phyloP scores from a whole-genome alignment of 2,113 vertebrate genomes.

The Calyptommatus sinebrachiatus region DNA sequence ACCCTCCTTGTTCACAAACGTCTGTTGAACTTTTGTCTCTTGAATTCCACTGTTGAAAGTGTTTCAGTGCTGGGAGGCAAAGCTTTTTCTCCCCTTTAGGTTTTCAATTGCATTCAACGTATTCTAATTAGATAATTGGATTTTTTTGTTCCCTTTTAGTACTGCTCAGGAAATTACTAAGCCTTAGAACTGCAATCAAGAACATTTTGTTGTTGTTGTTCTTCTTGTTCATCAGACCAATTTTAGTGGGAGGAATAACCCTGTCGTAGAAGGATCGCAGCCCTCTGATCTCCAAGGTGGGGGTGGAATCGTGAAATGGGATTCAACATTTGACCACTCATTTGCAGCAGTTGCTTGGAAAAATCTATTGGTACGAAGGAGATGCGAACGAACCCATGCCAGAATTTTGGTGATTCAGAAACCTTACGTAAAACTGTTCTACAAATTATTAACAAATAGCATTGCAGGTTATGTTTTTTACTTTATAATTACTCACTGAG shows the following conservation, averaged over 20 bases:
- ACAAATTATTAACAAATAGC: conserved; percentile 48
- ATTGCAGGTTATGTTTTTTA: conserved; percentile 44
- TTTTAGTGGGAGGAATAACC: conserved; percentile 28
- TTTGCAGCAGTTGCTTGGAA: conserved; percentile 83
- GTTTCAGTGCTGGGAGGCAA: neutral
- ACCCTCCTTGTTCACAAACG: neutral
- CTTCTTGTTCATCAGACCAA: conserved; percentile 46
- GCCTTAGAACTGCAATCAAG: conserved; percentile 38
- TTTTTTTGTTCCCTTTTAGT: conserved; percentile 33
- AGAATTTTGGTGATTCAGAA: conserved; percentile 68
- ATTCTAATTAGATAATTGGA: conserved; percentile 8
- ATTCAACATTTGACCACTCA: conserved; percentile 84
- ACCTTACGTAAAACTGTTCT: conserved; percentile 53
- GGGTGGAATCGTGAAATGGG: conserved; percentile 63
- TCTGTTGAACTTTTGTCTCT: neutral
- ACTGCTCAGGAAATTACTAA: conserved; percentile 22
- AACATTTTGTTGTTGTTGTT: conserved; percentile 39
- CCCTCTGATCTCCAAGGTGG: conserved; percentile 53
- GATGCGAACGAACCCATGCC: conserved; percentile 61
- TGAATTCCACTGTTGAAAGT: conserved; percentile 1
- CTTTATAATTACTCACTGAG: conserved; percentile 49
- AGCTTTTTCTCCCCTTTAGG: neutral
- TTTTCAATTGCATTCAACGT: conserved; percentile 39
- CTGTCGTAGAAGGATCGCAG: neutral
- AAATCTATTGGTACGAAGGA: conserved; percentile 66